A percentile compares a stretch with the other conserved stretches of the same genome.
These are phyloP conservation scores for Percopsis omiscomaycus DNA, from an alignment of 2,797 vertebrate genomes.

Conservation along the genomic window DNA sequence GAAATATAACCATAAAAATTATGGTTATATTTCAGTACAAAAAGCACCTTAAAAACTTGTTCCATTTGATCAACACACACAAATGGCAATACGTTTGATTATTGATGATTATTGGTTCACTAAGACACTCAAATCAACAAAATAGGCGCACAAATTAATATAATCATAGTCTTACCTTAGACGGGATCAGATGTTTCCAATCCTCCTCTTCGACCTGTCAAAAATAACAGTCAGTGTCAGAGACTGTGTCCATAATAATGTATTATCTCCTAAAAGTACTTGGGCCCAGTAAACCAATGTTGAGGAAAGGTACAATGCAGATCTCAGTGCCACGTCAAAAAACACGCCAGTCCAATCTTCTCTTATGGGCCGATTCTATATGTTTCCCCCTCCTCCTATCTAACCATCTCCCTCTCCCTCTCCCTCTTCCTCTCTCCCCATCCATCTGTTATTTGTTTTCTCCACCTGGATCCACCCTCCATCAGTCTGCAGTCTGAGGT, in stretches of 20 bases:
- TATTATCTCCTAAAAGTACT: background rate
- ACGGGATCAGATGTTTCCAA: slow-evolving; percentile 33
- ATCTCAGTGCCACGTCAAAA: background rate
- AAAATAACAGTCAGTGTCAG: slow-evolving; percentile 21
- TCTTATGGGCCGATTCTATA: slow-evolving; percentile 5
- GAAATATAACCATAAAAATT: too few species aligned
- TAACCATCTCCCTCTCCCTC: background rate
- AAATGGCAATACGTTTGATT: too few species aligned
- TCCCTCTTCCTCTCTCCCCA: slow-evolving; percentile 3
- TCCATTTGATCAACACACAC: too few species aligned
- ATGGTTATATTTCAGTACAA: too few species aligned
- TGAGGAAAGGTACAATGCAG: too few species aligned
- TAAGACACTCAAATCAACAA: too few species aligned
- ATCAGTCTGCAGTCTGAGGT: slow-evolving; percentile 66
- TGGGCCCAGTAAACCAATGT: too few species aligned
- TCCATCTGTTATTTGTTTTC: slow-evolving; percentile 68
- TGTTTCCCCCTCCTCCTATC: slow-evolving; percentile 11
- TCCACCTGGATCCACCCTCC: slow-evolving; percentile 57
- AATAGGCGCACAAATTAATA: too few species aligned
- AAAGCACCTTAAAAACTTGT: too few species aligned
- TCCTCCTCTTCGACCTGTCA: slow-evolving; percentile 65
- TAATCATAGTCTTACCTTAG: slow-evolving; percentile 46
- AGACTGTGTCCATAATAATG: background rate
- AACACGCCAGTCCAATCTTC: slow-evolving; percentile 20
- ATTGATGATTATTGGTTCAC: too few species aligned